Base-by-base conservation (phyloP, 2,113 vertebrate genomes). In the Dendropsophus ebraccatus region DNA sequence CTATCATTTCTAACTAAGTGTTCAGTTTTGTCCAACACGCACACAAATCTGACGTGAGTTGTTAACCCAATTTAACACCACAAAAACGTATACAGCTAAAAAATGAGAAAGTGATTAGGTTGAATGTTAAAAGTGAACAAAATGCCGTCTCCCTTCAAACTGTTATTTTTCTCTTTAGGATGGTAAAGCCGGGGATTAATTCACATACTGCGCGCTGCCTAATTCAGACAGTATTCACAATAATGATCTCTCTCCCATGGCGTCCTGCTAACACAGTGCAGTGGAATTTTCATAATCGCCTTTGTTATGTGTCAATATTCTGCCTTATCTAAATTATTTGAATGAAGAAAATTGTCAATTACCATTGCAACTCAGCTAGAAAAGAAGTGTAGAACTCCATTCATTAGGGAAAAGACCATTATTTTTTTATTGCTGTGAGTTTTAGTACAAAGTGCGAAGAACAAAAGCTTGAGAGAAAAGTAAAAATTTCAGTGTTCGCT, bases 221-320 rank as follows among this genome's bases (percentile, higher is more conserved):
- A 88, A 86, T 47, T 80, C 78, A 72, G 86, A 77, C 49, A 77
- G 83, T 52, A 82, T 88, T 58, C 86, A 86, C 90, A 90, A 75
- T 90, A 85, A 78, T 89, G 87, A 89, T 76, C 75, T 87, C 76
- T 81, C 78, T 82, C 75, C 58, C 37, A 0, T 73, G 84, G 89
- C 87, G 78, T 81, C 89, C 87, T 58, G 87, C 62, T 89, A 85
- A 88, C 82, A 82, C 14, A 72, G 89, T 86, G 88, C 30, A 88
- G 52, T 0, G 0, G 78, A 83, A 86, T 78, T 87, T 86, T 76
- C 87, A 88, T 87, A 87, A 91, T 89, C 19, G 1, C 28, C 74
- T 88, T 41, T 86, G 81, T 87, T 90, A 37, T 56, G 67, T 83
- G 88, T 88, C 87, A 90, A 80, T 86, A 28, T 88, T 78, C 72